phyloP scores from a whole-genome alignment of 2,888 invertebrate species.

The Morpho achilles region DNA sequence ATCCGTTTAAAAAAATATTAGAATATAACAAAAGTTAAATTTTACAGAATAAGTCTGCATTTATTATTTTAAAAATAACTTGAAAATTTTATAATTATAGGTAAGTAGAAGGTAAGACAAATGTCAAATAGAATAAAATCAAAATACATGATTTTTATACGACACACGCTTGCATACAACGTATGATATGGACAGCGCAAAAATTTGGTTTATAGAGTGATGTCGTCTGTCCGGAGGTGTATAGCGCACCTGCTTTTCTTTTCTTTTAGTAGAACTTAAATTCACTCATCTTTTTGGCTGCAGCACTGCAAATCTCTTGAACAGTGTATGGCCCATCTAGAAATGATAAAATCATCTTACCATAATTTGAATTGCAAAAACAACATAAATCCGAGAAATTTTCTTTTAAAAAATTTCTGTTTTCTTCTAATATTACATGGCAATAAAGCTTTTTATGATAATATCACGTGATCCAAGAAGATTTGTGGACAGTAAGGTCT shows the following conservation, averaged over 20 bases:
- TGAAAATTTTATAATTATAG: too few species aligned
- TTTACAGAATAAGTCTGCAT: too few species aligned
- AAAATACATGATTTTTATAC: not conserved
- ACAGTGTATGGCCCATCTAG: slow-evolving; percentile 75
- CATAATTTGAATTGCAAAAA: not conserved
- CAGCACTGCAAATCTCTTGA: slow-evolving; percentile 43
- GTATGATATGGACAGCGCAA: not conserved
- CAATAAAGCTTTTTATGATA: too few species aligned
- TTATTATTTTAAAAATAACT: too few species aligned
- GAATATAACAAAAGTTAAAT: too few species aligned
- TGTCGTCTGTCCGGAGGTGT: not conserved
- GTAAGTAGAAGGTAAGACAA: not conserved
- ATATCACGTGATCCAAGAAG: too few species aligned
- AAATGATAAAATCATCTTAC: slow-evolving; percentile 18
- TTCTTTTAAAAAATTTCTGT: not conserved
- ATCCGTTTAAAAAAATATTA: too few species aligned
- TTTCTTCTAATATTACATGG: not conserved
- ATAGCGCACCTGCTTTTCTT: not conserved
- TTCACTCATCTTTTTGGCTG: slow-evolving; percentile 28
- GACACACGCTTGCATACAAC: not conserved
- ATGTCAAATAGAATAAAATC: not conserved
- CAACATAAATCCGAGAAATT: not conserved
- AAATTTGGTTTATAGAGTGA: not conserved
- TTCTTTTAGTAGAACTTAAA: slow-evolving; percentile 31
- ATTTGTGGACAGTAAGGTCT: too few species aligned